A percentile compares a stretch with the other conserved stretches of the same genome.
These are phyloP conservation scores for Chromobotia macracanthus DNA, from an alignment of 2,797 vertebrate genomes.

Conservation along the genomic window DNA sequence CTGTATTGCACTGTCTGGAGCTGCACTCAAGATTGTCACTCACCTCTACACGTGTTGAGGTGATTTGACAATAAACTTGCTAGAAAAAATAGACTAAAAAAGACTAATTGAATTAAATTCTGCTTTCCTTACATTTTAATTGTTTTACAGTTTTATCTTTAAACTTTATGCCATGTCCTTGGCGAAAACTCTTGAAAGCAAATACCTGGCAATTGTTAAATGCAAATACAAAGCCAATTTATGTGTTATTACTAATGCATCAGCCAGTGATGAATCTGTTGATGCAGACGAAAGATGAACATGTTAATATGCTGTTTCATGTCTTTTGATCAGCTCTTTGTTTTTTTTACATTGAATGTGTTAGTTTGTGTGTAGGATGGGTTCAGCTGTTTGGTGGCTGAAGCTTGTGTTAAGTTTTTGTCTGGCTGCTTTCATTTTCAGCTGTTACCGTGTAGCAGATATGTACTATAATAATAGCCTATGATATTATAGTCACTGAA, in stretches of 20 bases:
- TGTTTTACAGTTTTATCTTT: conserved; percentile 57
- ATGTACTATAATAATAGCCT: not conserved
- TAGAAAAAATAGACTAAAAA: too few relatives aligned
- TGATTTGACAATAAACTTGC: too few relatives aligned
- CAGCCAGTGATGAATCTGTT: conserved; percentile 35
- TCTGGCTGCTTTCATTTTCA: conserved; percentile 21
- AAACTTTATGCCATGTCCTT: conserved; percentile 54
- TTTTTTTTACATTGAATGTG: conserved; percentile 2
- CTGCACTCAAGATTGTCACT: too few relatives aligned
- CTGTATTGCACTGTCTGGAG: too few relatives aligned
- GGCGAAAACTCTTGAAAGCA: conserved; percentile 35
- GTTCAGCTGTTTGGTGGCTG: conserved; percentile 21
- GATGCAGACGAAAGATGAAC: conserved; percentile 56
- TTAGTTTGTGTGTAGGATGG: conserved; percentile 39
- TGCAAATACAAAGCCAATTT: conserved; percentile 64
- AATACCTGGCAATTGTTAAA: conserved; percentile 48
- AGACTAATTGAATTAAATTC: conserved; percentile 61
- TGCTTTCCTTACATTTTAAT: conserved; percentile 63
- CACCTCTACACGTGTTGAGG: too few relatives aligned
- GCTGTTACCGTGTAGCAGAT: not conserved
- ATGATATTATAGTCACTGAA: conserved; percentile 25
- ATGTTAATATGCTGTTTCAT: conserved; percentile 36
- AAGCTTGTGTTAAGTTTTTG: conserved; percentile 25
- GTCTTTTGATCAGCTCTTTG: conserved; percentile 35
- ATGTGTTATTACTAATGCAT: conserved; percentile 43